Evolutionary conservation across 2,797 vertebrate species (phyloP).

Genomic region (Taenioides sp.): DNA sequence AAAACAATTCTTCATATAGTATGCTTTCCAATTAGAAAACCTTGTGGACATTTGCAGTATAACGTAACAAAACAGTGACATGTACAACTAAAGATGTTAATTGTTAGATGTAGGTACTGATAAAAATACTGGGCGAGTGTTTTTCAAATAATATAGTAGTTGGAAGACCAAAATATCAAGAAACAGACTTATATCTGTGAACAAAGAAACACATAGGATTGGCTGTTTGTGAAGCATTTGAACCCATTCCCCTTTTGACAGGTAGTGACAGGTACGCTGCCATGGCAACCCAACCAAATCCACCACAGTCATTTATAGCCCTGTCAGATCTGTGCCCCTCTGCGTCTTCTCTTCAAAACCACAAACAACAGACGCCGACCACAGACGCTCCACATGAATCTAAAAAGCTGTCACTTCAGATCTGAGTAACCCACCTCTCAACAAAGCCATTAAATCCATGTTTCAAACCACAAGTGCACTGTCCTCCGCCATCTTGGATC

Average conservation of each 20-base stretch:
- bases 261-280: constrained; percentile 75
- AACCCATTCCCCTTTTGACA: constrained; percentile 60
- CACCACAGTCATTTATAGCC: constrained; percentile 54
- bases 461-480: constrained; percentile 25
- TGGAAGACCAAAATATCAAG: background rate
- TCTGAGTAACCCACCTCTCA: constrained; percentile 34
- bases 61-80: background rate
- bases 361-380: constrained; percentile 39
- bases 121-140: background rate
- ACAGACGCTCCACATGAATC: constrained; percentile 57
- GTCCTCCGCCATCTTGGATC: constrained; percentile 10
- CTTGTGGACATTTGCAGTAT: too few species aligned
- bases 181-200: background rate
- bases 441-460: constrained; percentile 38
- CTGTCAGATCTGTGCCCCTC: constrained; percentile 27
- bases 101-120: background rate
- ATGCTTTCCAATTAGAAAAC: too few species aligned
- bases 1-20: too few species aligned
- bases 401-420: constrained; percentile 57
- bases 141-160: background rate
- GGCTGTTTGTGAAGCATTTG: constrained; percentile 56
- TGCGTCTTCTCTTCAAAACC: constrained; percentile 14
- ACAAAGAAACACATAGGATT: constrained; percentile 6
- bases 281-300: constrained; percentile 75
- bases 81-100: background rate